Conservation (phyloP, 2,888 invertebrate species). For the Fabriciana adippe region DNA sequence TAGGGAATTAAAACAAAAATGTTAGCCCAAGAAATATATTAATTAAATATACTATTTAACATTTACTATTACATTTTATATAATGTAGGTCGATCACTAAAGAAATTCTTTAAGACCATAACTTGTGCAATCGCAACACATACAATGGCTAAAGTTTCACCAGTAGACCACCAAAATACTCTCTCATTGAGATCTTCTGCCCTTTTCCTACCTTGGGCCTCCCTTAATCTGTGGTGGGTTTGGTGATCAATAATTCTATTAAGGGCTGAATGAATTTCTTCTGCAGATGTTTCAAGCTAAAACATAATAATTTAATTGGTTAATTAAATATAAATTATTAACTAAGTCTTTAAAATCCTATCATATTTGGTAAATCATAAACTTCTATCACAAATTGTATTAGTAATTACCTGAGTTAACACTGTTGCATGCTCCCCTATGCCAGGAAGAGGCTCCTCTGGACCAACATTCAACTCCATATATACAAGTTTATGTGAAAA, state of each 20-base stretch:
- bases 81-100: conserved; percentile 81
- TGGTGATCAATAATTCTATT: conserved; percentile 96
- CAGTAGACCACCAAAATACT: conserved; percentile 95
- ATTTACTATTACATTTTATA: conserved; percentile 70
- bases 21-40: conserved; percentile 57
- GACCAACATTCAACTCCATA: conserved; percentile 98
- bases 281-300: conserved; percentile 96
- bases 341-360: neutral
- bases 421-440: conserved; percentile 94
- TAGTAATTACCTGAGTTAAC: conserved; percentile 89
- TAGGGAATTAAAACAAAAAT: conserved; percentile 20
- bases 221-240: conserved; percentile 97
- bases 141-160: conserved; percentile 93
- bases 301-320: conserved; percentile 47
- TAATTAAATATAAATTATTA: conserved; percentile 16
- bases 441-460: conserved; percentile 92
- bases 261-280: conserved; percentile 94
- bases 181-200: conserved; percentile 98
- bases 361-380: neutral
- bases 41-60: conserved; percentile 68
- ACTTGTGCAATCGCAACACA: conserved; percentile 95
- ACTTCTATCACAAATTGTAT: conserved; percentile 9
- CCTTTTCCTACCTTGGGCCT: conserved; percentile 96
- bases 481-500: conserved; percentile 99
- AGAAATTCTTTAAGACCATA: conserved; percentile 94